Evolutionary conservation across 2,888 invertebrate genomes (phyloP).

Genomic region (Coleophora flavipennella): DNA sequence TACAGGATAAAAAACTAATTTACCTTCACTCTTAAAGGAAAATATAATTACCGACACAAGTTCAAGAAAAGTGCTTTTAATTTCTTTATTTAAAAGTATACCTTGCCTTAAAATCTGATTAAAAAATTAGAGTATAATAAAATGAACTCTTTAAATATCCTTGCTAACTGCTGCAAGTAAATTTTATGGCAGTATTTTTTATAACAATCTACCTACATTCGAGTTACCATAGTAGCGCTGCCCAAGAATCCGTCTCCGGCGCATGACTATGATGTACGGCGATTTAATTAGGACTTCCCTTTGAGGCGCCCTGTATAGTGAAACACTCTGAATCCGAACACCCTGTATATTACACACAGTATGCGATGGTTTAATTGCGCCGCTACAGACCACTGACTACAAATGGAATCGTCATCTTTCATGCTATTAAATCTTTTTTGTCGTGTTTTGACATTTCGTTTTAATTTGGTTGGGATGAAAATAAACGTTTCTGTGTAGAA

Average conservation of each 20-base stretch:
- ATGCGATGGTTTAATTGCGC: no score
- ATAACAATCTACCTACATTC: background rate
- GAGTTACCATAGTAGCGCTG: constrained; percentile 22
- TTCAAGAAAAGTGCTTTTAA: no score
- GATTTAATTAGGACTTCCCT: constrained; percentile 67
- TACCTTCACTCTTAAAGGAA: no score
- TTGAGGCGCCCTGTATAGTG: constrained; percentile 14
- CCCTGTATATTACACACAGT: constrained; percentile 2
- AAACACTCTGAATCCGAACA: constrained; percentile 15
- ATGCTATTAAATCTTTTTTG: constrained; percentile 3
- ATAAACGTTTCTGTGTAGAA: background rate
- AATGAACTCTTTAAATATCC: no score
- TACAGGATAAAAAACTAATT: no score
- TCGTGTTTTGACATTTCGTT: background rate
- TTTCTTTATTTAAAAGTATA: no score
- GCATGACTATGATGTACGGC: constrained; percentile 52
- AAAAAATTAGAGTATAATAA: no score
- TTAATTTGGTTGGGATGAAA: constrained; percentile 1
- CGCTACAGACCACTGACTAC: no score
- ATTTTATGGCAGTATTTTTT: no score
- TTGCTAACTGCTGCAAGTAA: no score
- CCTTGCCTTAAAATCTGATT: no score
- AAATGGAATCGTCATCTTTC: constrained; percentile 8
- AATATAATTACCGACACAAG: no score
- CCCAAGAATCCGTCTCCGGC: constrained; percentile 27